Evolutionary conservation across 2,113 vertebrate genomes (phyloP).

Genomic region (Patagioenas fasciata): DNA sequence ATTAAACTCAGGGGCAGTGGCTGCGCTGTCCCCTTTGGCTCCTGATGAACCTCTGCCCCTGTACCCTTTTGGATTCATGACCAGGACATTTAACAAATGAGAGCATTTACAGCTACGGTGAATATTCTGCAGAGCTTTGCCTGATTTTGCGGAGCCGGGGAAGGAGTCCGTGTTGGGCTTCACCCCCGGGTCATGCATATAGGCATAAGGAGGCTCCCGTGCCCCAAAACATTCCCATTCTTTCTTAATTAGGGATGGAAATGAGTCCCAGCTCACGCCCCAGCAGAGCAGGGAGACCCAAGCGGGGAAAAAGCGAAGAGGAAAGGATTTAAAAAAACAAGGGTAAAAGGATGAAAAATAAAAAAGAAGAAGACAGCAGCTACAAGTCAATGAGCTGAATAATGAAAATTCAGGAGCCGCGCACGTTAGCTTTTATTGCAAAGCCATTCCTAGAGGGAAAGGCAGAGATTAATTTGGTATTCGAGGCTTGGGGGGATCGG

Average conservation of each 20-base stretch:
- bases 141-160: background rate
- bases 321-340: background rate
- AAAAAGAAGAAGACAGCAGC: background rate
- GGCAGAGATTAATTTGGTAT: conserved; percentile 2
- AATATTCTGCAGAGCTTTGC: background rate
- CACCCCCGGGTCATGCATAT: background rate
- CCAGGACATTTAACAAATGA: background rate
- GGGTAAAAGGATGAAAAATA: background rate
- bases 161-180: background rate
- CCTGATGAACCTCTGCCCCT: background rate
- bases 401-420: conserved; percentile 61
- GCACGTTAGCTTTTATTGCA: conserved; percentile 43
- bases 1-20: background rate
- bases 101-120: background rate
- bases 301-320: background rate
- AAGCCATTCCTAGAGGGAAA: conserved; percentile 55
- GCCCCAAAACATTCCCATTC: background rate
- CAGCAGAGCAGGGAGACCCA: background rate
- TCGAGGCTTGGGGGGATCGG: background rate
- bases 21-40: background rate
- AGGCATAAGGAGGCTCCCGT: background rate
- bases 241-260: conserved; percentile 13
- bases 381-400: conserved; percentile 62
- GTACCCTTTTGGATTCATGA: background rate
- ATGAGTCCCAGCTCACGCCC: background rate